phyloP scores from a whole-genome alignment of 2,797 vertebrate species.

The Pseudomugil tenellus region DNA sequence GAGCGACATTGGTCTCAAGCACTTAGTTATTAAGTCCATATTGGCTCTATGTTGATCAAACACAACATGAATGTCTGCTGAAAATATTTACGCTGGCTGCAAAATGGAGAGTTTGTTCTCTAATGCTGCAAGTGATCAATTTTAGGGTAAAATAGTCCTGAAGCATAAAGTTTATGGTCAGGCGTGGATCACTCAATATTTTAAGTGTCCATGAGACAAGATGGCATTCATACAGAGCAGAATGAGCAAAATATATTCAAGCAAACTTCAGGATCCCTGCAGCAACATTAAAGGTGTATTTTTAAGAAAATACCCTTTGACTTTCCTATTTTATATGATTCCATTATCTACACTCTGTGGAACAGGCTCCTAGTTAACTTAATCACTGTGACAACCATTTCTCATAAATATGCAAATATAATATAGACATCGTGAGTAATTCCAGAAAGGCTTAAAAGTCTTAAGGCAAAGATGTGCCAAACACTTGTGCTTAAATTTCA shows the following conservation, averaged over 20 bases:
- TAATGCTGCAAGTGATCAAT: not conserved
- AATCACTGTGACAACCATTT: constrained; percentile 75
- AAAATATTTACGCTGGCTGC: constrained; percentile 23
- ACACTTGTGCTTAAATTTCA: constrained; percentile 37
- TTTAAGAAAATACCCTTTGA: constrained; percentile 63
- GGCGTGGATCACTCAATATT: constrained; percentile 1
- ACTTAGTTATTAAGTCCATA: constrained; percentile 73
- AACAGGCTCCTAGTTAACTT: constrained; percentile 70
- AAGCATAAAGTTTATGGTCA: not conserved
- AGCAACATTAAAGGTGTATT: constrained; percentile 27
- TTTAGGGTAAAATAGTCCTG: constrained; percentile 1
- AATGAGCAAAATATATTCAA: not conserved
- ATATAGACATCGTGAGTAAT: constrained; percentile 52
- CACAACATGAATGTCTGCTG: constrained; percentile 34
- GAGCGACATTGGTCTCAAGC: constrained; percentile 68
- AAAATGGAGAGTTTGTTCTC: not conserved
- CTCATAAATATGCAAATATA: constrained; percentile 81
- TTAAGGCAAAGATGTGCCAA: constrained; percentile 36
- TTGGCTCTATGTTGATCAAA: constrained; percentile 66
- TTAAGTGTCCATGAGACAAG: not conserved
- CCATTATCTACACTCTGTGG: constrained; percentile 73
- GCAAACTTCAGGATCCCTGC: constrained; percentile 16
- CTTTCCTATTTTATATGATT: constrained; percentile 71
- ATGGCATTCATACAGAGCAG: not conserved
- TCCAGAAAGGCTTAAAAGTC: constrained; percentile 30